phyloP scores from a whole-genome alignment of 1,140 invertebrate species.

The Frieseomelitta varia region DNA sequence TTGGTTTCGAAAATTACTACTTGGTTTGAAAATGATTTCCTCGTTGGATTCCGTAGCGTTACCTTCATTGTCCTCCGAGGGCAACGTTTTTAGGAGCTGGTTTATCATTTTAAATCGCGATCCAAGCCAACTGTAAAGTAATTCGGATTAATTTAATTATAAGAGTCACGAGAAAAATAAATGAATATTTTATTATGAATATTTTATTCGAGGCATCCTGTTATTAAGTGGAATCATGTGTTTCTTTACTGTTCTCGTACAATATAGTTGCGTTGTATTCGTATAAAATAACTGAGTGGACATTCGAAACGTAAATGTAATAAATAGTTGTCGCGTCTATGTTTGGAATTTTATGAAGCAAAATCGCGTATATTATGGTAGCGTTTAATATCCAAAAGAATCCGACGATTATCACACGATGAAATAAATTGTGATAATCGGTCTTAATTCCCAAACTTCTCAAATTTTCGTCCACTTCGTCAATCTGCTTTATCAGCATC shows the following conservation, averaged over 20 bases:
- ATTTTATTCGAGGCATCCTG: too few relatives aligned
- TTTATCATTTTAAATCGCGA: conserved; percentile 39
- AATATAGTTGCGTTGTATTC: conserved; percentile 24
- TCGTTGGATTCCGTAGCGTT: not conserved
- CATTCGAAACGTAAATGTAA: not conserved
- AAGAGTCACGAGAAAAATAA: too few relatives aligned
- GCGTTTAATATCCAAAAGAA: not conserved
- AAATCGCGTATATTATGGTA: accelerated
- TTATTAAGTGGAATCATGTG: too few relatives aligned
- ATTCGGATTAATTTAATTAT: too few relatives aligned
- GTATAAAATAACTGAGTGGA: not conserved
- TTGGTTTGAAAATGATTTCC: not conserved
- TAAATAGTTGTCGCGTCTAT: accelerated
- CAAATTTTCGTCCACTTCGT: conserved; percentile 40
- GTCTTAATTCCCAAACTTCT: not conserved
- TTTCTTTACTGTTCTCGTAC: conserved; percentile 19
- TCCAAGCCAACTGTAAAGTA: conserved; percentile 29
- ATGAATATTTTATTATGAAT: too few relatives aligned
- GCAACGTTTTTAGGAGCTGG: not conserved
- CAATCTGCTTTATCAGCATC: not conserved
- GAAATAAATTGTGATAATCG: not conserved
- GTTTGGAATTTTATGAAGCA: too few relatives aligned
- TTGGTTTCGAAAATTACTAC: not conserved
- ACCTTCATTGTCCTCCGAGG: not conserved
- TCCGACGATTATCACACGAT: too few relatives aligned